Percentiles rank a stretch among this genome's conserved stretches.
These are phyloP conservation scores for Agrotis ipsilon DNA, from an alignment of 2,888 invertebrate species.

Conservation along the genomic window DNA sequence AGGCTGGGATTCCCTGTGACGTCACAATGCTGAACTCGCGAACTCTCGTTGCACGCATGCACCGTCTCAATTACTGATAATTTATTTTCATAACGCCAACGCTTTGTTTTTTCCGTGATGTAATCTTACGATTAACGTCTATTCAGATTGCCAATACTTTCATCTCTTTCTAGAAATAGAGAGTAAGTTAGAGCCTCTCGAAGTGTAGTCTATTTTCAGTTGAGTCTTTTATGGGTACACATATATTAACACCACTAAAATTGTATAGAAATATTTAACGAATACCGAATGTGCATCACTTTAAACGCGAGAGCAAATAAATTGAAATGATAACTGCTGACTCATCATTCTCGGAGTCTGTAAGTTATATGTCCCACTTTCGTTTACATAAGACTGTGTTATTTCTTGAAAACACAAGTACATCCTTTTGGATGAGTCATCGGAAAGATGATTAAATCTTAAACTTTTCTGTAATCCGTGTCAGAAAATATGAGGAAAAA, in stretches of 20 bases:
- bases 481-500: slow-evolving; percentile 32
- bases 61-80: slow-evolving; percentile 19
- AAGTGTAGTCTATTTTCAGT: neutral
- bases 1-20: slow-evolving; percentile 79
- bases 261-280: neutral
- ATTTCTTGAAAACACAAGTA: slow-evolving; percentile 23
- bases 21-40: slow-evolving; percentile 32
- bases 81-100: slow-evolving; percentile 11
- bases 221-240: too few relatives aligned
- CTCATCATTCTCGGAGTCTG: slow-evolving; percentile 37
- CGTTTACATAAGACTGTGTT: slow-evolving; percentile 45
- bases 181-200: too few relatives aligned
- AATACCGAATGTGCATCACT: slow-evolving; percentile 2
- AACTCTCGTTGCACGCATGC: slow-evolving; percentile 11
- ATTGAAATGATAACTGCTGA: slow-evolving; percentile 43
- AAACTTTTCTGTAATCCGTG: slow-evolving; percentile 19
- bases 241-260: neutral
- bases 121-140: neutral
- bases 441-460: slow-evolving; percentile 12
- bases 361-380: slow-evolving; percentile 48
- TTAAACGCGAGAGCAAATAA: neutral
- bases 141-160: neutral
- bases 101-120: neutral
- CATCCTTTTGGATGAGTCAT: slow-evolving; percentile 38
- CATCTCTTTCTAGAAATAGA: neutral